Base-by-base conservation (phyloP, 1,140 invertebrate species). In the Heliconius melpomene region DNA sequence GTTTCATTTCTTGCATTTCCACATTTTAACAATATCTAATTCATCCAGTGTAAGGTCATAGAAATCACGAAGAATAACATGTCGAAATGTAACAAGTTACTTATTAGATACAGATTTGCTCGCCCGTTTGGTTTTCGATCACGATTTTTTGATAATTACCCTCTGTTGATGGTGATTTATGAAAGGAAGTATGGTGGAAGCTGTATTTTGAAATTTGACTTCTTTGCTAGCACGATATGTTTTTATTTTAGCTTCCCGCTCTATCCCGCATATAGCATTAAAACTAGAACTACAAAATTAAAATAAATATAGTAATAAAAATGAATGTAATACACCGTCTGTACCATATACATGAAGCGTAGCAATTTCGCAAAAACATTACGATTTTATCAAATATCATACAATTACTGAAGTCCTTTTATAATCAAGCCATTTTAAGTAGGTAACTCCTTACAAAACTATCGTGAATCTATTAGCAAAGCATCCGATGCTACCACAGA, bases 401-500 rank as follows among this genome's bases (percentile, higher is more conserved):
- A 66, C 26, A 66, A 66, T 66, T 66, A 66, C 26, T 29, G 13
- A 66, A 29, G 60, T 66, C 60, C 60, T 66, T 66, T 66, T 66
- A 66, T 26, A 66, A 66, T 66, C n/a, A 26, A 13, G 8, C 26
- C 60, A 66, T 66, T 66, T 66, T 66, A 66, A 66, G 57, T 66
- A 66, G 13, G 60, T 66, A 66, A 26, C 23, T 66, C 60, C 26
- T 66, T 66, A 66, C 60, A 66, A 26, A 66, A 66, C 60, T 66
- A 66, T 66, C 60, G 23, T 66, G 60, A 66, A 66, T 66, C 60
- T 66, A 66, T 66, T 66, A 66, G 60, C 60, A 26, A 66, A 29
- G 23, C 60, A 66, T 46, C 72, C n/a, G 74, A 75, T 75, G 74
- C 52, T 75, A 74, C 74, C 74, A 75, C 74, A 75, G 74, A 75